Evolutionary conservation across 1,140 invertebrate genomes (phyloP).

Genomic region (Drosophila lacertosa): DNA sequence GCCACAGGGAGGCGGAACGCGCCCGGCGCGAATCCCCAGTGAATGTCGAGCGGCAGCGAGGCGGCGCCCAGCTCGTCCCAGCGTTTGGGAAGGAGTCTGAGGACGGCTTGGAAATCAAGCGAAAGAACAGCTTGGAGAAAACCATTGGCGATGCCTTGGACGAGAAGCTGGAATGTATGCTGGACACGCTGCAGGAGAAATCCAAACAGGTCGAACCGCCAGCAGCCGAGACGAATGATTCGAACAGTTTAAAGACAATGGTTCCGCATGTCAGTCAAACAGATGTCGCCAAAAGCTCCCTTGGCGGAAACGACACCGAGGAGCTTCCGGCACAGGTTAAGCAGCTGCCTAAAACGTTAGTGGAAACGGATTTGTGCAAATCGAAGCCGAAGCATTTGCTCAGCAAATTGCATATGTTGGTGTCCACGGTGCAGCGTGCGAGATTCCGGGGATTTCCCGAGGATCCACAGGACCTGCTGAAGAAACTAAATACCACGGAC

Average conservation of each 20-base stretch:
- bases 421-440: slow-evolving; percentile 47
- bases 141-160: slow-evolving; percentile 23
- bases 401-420: slow-evolving; percentile 5
- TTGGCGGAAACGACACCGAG: too few species aligned
- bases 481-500: neutral
- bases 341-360: too few species aligned
- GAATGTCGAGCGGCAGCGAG: neutral
- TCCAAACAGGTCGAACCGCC: neutral
- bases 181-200: slow-evolving; percentile 20
- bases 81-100: too few species aligned
- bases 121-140: neutral
- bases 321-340: too few species aligned
- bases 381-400: neutral
- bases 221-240: neutral
- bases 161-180: slow-evolving; percentile 9
- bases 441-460: neutral
- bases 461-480: slow-evolving; percentile 32
- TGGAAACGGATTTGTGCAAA: neutral
- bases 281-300: too few species aligned
- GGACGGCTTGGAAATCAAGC: too few species aligned
- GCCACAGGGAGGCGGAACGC: neutral
- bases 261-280: neutral
- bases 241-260: neutral
- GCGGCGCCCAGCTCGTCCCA: slow-evolving; percentile 27
- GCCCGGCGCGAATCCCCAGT: neutral